Evolutionary conservation across 2,888 invertebrate genomes (phyloP), one percentile per base, ranked within the genome.

Genomic region (Tenthredo amoena): DNA sequence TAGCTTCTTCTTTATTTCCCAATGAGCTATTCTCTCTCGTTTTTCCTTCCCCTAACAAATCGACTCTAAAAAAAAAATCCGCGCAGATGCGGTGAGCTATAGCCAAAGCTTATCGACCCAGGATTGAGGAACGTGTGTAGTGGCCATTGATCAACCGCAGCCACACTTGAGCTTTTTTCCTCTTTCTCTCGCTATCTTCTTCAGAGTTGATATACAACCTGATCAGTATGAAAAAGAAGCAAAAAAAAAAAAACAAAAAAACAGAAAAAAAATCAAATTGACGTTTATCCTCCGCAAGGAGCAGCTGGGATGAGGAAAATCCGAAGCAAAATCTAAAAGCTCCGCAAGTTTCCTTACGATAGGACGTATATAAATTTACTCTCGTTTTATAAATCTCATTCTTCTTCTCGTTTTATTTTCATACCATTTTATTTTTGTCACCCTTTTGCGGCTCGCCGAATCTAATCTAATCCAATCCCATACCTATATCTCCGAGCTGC

Each of bases 101-200:
- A n/a, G n/a, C 26, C 43, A 37, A 43, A 72, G 40, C n/a, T 43
- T 72, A 72, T 72, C 72, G 43, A 21, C 10, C 26, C 10, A 43
- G 72, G 21, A 74, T 74, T 43, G 72, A 43, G 77, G 10, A 72
- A 74, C 77, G 77, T 77, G 77, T 77, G 47, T 34, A 34, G 77
- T 77, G 34, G 77, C 50, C 77, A 77, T 77, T 77, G 77, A 77
- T 77, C 77, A 77, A 34, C 31, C 18, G 31, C 15, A 68, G 68
- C 34, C 34, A 37, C 77, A 50, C 77, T 77, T 77, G 50, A 34
- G 4, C 50, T 77, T 50, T 77, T 26, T 26, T n/a, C 5, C 37
- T 47, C 26, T 47, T 12, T 18, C 37, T 37, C 34, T 37, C 18
- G 37, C 34, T 34, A 4, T 68, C 10, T 18, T 68, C 5, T 68